Base-by-base conservation (phyloP, 1,140 invertebrate genomes). In the Melitaea cinxia region DNA sequence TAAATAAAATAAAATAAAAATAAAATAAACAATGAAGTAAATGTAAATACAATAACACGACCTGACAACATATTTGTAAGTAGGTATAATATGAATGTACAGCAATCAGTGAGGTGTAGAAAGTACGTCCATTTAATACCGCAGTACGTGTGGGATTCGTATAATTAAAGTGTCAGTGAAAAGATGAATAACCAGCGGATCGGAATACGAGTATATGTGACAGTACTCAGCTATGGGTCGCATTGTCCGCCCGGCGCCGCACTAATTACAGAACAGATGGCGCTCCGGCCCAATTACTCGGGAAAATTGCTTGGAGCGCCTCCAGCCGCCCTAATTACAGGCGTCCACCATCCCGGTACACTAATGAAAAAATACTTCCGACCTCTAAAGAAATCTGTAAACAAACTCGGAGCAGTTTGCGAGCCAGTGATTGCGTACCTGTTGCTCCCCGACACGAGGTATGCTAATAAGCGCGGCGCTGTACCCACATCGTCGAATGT, bases 241-340 rank as follows among this genome's bases (percentile, higher is more conserved):
- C 23, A 47, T 47, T 47, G 21, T 47, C 0, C 17, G 42, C 1
- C 12, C 9, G 37, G 21, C 21, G 54, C 23, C 21, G 54, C 23
- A 28, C n/a, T 55, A 15, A 55, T 55, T 39, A 39, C 33, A 55
- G 33, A 21, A 55, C 6, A 39, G 30, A 10, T 33, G 52, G 5
- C 21, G 19, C 24, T 37, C 35, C 21, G 54, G 15, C 23, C 54
- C 35, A 45, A 57, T 57, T 57, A 42, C 37, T 21, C 39, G 37
- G 28, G 23, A 9, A 45, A 30, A 49, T 47, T 23, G 24, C 24
- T 69, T 69, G 55, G 66, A 69, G 52, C 19, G 39, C 15, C 35
- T 61, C 62, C 67, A 65, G 67, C 61, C 62, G 56, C 24, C 60
- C 60, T 62, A 57, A 57, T 63, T 58, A 19, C 23, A 28, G 24